A percentile compares a stretch with the other conserved stretches of the same genome.
phyloP scores from a whole-genome alignment of 2,888 invertebrate genomes.

The Tinea semifulvella region DNA sequence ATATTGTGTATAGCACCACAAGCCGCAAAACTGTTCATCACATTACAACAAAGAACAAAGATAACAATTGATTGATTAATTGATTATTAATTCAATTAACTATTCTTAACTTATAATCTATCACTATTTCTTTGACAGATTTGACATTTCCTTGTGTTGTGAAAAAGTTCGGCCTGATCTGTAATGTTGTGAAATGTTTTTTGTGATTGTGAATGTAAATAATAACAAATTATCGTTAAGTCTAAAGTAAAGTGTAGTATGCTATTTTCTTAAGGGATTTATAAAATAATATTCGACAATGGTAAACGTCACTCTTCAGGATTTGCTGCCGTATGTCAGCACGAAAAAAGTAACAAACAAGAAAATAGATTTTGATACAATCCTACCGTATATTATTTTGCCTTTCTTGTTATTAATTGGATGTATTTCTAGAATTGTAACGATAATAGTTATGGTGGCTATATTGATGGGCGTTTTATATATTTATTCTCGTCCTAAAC shows the following conservation, averaged over 20 bases:
- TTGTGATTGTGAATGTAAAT: not conserved
- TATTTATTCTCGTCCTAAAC: slow-evolving; percentile 47
- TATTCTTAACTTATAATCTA: not conserved
- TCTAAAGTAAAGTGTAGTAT: not conserved
- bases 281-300: slow-evolving; percentile 23
- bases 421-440: slow-evolving; percentile 42
- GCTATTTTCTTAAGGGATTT: not conserved
- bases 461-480: slow-evolving; percentile 54
- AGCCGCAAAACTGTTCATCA: too few relatives aligned
- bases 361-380: slow-evolving; percentile 42
- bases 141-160: slow-evolving; percentile 2
- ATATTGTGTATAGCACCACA: too few relatives aligned
- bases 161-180: not conserved
- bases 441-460: slow-evolving; percentile 44
- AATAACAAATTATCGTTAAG: not conserved
- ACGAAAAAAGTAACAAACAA: slow-evolving; percentile 33
- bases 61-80: too few relatives aligned
- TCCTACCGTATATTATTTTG: slow-evolving; percentile 49
- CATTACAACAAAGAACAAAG: too few relatives aligned
- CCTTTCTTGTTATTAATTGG: slow-evolving; percentile 42
- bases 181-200: not conserved
- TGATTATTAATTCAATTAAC: not conserved
- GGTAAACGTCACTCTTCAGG: slow-evolving; percentile 40
- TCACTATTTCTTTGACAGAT: not conserved
- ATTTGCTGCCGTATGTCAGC: slow-evolving; percentile 33